These are phyloP conservation scores for Creontiades dilutus DNA, from an alignment of 2,888 invertebrate species.

Conservation along the genomic window DNA sequence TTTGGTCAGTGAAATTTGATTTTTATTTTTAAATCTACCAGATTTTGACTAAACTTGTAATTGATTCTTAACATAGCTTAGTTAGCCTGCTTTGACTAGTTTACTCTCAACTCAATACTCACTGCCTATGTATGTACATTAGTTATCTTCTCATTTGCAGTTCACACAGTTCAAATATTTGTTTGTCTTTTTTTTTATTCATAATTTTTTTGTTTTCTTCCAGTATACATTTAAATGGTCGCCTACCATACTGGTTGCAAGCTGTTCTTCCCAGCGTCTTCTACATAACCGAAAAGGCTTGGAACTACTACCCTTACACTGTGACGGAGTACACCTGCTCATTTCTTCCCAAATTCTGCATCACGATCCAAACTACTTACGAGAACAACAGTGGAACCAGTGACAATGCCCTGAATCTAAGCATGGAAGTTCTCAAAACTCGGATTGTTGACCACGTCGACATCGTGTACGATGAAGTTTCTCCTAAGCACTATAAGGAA, in stretches of 20 bases:
- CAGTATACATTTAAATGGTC: conserved; percentile 91
- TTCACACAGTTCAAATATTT: too few species aligned
- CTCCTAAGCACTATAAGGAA: conserved; percentile 92
- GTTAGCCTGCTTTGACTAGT: too few species aligned
- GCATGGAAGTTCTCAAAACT: conserved; percentile 85
- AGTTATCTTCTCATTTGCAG: too few species aligned
- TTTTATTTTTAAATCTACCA: too few species aligned
- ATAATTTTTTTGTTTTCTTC: background rate
- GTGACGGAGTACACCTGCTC: conserved; percentile 94
- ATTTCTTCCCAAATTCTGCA: conserved; percentile 76
- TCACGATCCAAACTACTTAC: conserved; percentile 89
- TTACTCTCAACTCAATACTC: too few species aligned
- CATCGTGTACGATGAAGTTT: conserved; percentile 92
- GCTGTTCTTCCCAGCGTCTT: conserved; percentile 92
- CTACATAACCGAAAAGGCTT: conserved; percentile 95
- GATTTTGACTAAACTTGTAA: too few species aligned
- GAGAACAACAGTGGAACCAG: conserved; percentile 92
- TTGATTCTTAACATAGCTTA: too few species aligned
- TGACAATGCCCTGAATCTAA: conserved; percentile 90
- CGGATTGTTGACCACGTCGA: conserved; percentile 90
- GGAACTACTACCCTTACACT: conserved; percentile 96
- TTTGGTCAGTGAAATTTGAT: too few species aligned
- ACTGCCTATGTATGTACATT: too few species aligned
- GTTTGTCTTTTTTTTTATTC: too few species aligned
- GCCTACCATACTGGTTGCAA: conserved; percentile 93